A percentile compares a stretch with the other conserved stretches of the same genome.
Evolutionary conservation across 2,797 vertebrate genomes (phyloP).

Genomic region (Macrochelys suwanniensis): DNA sequence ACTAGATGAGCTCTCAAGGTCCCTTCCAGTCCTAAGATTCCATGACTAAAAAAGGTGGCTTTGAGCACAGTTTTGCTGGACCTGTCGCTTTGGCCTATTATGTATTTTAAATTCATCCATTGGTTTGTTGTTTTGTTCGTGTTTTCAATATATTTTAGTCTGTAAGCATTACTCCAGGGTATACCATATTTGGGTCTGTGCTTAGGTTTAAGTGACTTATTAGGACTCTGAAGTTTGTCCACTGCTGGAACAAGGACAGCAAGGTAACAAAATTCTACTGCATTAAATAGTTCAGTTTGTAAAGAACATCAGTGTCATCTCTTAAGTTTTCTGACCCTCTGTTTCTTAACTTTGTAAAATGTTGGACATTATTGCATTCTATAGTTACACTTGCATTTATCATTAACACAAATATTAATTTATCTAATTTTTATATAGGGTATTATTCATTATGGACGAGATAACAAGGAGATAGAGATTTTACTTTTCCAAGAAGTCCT

Average conservation of each 20-base stretch:
- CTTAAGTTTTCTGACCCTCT: not conserved
- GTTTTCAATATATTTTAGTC: not conserved
- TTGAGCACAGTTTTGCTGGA: not conserved
- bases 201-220: not conserved
- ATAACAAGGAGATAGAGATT: constrained; percentile 92
- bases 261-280: not conserved
- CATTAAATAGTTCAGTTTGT: not conserved
- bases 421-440: constrained; percentile 82
- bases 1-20: too few relatives aligned
- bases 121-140: not conserved
- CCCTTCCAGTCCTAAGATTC: too few relatives aligned
- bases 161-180: not conserved
- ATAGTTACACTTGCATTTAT: constrained; percentile 5
- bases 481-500: constrained; percentile 95
- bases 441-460: constrained; percentile 91
- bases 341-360: not conserved
- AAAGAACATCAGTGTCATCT: not conserved
- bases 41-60: not conserved
- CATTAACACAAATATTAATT: not conserved
- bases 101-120: constrained; percentile 29
- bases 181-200: not conserved
- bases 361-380: not conserved
- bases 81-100: not conserved
- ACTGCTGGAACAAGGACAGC: not conserved
- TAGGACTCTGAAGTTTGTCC: not conserved